Evolutionary conservation across 2,888 invertebrate species (phyloP), one percentile per base, ranked within the genome.

Genomic region (Gordius sp.): DNA sequence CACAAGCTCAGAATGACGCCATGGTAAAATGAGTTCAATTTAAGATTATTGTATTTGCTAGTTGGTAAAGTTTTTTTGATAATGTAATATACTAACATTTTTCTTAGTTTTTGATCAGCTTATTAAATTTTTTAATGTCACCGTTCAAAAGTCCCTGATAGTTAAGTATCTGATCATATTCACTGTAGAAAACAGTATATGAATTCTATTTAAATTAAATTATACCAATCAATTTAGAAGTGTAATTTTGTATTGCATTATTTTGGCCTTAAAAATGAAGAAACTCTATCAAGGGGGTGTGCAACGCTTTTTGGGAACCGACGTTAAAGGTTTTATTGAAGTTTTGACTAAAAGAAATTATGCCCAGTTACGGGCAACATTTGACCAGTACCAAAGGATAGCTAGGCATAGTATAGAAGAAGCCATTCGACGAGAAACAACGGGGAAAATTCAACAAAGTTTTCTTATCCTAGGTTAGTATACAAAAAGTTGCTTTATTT

Each of bases 211-310:
- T n/a, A n/a, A n/a, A n/a, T n/a, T n/a, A n/a, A n/a, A n/a, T n/a
- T n/a, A n/a, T n/a, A n/a, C n/a, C n/a, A n/a, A n/a, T n/a, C n/a
- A n/a, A n/a, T n/a, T n/a, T n/a, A n/a, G n/a, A n/a, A n/a, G n/a
- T n/a, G n/a, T n/a, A n/a, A n/a, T n/a, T n/a, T n/a, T n/a, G n/a
- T n/a, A n/a, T n/a, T n/a, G n/a, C n/a, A n/a, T n/a, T n/a, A n/a
- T n/a, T n/a, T n/a, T n/a, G n/a, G n/a, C n/a, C n/a, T n/a, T n/a
- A n/a, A n/a, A n/a, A 47, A 47, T 47, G 20, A 18, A 47, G 47
- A 47, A 23, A 20, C 20, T 47, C 4, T 20, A 47, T n/a, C 47
- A 47, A 47, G 47, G 47, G n/a, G 47, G 47, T 47, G 47, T 47
- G 8, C 13, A 20, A 47, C 8, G 23, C 8, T 47, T 20, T 4